phyloP scores from a whole-genome alignment of 2,113 vertebrate species.

The Eubucco bourcierii region DNA sequence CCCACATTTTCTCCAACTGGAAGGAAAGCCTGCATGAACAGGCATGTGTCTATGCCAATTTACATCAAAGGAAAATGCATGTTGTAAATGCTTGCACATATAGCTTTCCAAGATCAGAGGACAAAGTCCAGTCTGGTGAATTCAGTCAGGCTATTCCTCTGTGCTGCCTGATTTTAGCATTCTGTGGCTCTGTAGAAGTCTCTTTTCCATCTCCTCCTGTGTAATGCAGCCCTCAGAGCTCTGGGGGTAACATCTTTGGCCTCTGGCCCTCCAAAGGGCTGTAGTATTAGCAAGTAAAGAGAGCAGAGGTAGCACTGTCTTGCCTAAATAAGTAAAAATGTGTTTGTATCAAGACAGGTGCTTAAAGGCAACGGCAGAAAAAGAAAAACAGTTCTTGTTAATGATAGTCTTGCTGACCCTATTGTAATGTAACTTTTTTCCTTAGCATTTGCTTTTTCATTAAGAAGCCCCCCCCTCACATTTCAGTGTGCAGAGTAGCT shows the following conservation, averaged over 20 bases:
- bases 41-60: background rate
- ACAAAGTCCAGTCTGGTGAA: background rate
- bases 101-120: background rate
- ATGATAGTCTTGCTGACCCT: background rate
- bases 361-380: background rate
- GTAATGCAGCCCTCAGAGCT: background rate
- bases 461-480: background rate
- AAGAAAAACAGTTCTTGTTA: background rate
- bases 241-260: background rate
- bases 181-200: background rate
- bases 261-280: background rate
- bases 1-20: background rate
- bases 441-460: background rate
- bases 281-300: background rate
- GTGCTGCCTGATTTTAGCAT: background rate
- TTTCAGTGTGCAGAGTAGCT: background rate
- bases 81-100: background rate
- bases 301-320: background rate
- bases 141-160: background rate
- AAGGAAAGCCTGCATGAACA: background rate
- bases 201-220: background rate
- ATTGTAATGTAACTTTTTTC: background rate
- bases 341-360: background rate
- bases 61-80: background rate
- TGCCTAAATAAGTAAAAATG: background rate